Base-by-base conservation (phyloP, 1,140 invertebrate genomes). In the Telenomus remus region DNA sequence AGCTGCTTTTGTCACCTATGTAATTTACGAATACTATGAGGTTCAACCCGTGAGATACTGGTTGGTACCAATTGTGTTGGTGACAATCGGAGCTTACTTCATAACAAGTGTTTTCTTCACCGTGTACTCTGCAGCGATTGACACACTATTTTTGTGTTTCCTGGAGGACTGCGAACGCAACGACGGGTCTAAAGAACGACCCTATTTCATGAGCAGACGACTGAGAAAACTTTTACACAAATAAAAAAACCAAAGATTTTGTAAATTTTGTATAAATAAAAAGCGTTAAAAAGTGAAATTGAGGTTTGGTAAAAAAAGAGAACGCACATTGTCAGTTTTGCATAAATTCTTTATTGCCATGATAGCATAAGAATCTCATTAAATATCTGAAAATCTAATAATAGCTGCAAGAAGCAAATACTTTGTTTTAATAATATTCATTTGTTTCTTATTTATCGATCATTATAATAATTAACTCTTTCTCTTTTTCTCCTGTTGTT, bases 61-160 rank as follows among this genome's bases (percentile, higher is more conserved):
- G 80, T 81, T 91, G 42, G 84, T 89, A 3, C 90, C 90, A 14
- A 83, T 90, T 4, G 79, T 88, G 16, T 79, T 90, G 11, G 87
- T 91, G n/a, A 81, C 80, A 0, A 70, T 92, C 44, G 91, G 91
- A 14, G 89, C 92, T 0, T 84, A 73, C 37, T 86, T 93, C 15
- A 90, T 94, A 8, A 64, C 68, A 0, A 72, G 43, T 13, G 89
- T 94, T 49, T 99, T 99, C 90, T 99, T 99, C 87, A 92, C 92
- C 70, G 97, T 99, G 0, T 98, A 98, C 84, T 92, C 93, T 0
- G 97, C 97, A 92, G 97, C 96, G 8, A 95, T 99, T 1, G 96
- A 99, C 82, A 99, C 97, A 0, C 85, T 99, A 27, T 98, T 99
- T 86, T 89, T 99, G 1, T 99, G 97, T 85, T 99, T 99, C 90